Conservation (phyloP, 2,888 invertebrate species). For the Scrobipalpa atriplicella region DNA sequence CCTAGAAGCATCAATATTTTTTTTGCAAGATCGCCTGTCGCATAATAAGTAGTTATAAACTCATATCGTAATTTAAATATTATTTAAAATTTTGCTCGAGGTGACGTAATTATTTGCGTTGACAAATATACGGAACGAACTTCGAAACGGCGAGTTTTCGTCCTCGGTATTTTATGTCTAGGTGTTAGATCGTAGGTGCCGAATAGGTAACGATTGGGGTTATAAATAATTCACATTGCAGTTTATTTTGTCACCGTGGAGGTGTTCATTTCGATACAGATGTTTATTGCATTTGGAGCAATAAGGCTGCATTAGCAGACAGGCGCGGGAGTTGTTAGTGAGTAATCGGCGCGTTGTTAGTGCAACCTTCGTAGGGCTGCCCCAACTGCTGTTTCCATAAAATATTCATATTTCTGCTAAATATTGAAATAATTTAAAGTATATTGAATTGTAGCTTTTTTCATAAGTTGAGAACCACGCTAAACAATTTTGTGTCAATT, state of each 20-base stretch:
- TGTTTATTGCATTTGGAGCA: constrained; percentile 48
- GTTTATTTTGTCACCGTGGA: constrained; percentile 35
- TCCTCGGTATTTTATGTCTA: constrained; percentile 18
- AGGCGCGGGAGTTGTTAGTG: constrained; percentile 51
- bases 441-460: not conserved
- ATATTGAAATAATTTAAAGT: too few species aligned
- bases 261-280: constrained; percentile 46
- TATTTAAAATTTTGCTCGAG: not conserved
- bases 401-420: too few species aligned
- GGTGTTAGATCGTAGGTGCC: constrained; percentile 21
- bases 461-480: not conserved
- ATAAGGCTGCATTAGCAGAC: constrained; percentile 49
- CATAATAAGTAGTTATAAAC: constrained; percentile 13
- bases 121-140: constrained; percentile 5
- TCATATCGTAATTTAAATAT: constrained; percentile 7
- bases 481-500: not conserved
- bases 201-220: constrained; percentile 26
- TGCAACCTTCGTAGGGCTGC: constrained; percentile 36
- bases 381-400: not conserved
- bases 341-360: constrained; percentile 43
- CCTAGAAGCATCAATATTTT: constrained; percentile 14
- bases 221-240: constrained; percentile 38
- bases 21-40: constrained; percentile 7
- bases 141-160: not conserved
- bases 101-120: constrained; percentile 18